Percentiles rank a stretch among this genome's conserved stretches.
phyloP scores from a whole-genome alignment of 2,797 vertebrate species.

The Xenopus petersii region DNA sequence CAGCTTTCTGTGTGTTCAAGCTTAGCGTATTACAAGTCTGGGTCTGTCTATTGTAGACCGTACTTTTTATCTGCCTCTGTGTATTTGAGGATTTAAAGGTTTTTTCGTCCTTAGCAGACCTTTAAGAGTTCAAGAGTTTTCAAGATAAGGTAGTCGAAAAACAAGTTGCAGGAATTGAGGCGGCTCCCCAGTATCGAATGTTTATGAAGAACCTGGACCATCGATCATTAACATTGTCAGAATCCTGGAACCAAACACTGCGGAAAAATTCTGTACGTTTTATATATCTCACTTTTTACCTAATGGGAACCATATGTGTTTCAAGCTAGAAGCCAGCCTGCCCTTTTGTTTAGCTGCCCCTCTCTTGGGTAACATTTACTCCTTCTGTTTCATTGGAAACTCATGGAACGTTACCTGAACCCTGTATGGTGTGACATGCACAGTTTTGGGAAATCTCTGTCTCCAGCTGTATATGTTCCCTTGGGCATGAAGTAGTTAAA shows the following conservation, averaged over 20 bases:
- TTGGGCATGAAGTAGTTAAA: neutral
- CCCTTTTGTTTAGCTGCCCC: slow-evolving; percentile 12
- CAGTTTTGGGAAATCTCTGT: neutral
- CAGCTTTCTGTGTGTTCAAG: no score
- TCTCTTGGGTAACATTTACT: slow-evolving; percentile 34
- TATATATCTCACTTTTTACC: slow-evolving; percentile 2
- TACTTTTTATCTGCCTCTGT: no score
- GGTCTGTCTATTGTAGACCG: no score
- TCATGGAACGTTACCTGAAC: slow-evolving; percentile 18
- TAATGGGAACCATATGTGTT: slow-evolving; percentile 38
- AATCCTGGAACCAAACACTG: neutral
- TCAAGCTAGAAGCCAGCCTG: neutral
- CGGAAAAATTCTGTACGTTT: neutral
- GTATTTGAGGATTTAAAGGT: neutral
- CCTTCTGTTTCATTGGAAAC: slow-evolving; percentile 23
- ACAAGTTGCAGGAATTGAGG: neutral
- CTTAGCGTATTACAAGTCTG: no score
- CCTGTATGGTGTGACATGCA: slow-evolving; percentile 8
- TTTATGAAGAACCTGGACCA: neutral
- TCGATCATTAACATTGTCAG: slow-evolving; percentile 14
- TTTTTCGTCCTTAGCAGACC: slow-evolving; percentile 4
- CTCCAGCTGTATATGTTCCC: slow-evolving; percentile 1
- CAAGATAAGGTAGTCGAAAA: slow-evolving; percentile 10
- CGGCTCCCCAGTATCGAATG: neutral
- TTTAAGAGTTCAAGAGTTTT: neutral